These are phyloP conservation scores for Leucoma salicis DNA, from an alignment of 2,888 invertebrate genomes.

Conservation along the genomic window DNA sequence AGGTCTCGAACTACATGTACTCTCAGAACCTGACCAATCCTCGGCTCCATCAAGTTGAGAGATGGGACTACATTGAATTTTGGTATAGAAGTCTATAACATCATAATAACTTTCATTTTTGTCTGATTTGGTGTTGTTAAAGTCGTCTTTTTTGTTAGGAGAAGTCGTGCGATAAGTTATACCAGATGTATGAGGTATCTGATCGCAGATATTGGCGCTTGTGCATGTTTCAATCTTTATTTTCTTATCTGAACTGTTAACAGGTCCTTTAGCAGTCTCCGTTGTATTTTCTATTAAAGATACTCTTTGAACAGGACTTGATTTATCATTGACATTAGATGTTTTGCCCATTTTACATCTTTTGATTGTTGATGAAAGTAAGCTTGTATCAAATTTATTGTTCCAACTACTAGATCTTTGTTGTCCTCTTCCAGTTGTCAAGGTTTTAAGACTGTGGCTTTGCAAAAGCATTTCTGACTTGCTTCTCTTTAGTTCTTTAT, in stretches of 20 bases:
- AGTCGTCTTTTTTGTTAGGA: conserved; percentile 67
- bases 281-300: conserved; percentile 53
- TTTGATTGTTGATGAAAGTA: conserved; percentile 83
- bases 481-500: conserved; percentile 83
- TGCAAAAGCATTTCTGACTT: conserved; percentile 85
- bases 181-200: conserved; percentile 70
- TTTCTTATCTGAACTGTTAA: conserved; percentile 57
- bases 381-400: conserved; percentile 85
- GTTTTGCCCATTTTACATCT: conserved; percentile 84
- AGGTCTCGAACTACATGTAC: conserved; percentile 72
- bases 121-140: conserved; percentile 54
- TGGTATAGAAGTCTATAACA: conserved; percentile 79
- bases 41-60: conserved; percentile 87
- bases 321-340: conserved; percentile 68
- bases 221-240: conserved; percentile 54
- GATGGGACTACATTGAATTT: conserved; percentile 81
- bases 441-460: conserved; percentile 72
- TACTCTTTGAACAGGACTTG: conserved; percentile 65
- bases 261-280: conserved; percentile 63
- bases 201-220: conserved; percentile 54
- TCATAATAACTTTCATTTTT: conserved; percentile 74
- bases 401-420: conserved; percentile 87
- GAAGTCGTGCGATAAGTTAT: conserved; percentile 66
- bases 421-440: conserved; percentile 80
- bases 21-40: conserved; percentile 84